A percentile compares a stretch with the other conserved stretches of the same genome.
Conservation (phyloP, 2,888 invertebrate genomes). For the Agapostemon virescens region DNA sequence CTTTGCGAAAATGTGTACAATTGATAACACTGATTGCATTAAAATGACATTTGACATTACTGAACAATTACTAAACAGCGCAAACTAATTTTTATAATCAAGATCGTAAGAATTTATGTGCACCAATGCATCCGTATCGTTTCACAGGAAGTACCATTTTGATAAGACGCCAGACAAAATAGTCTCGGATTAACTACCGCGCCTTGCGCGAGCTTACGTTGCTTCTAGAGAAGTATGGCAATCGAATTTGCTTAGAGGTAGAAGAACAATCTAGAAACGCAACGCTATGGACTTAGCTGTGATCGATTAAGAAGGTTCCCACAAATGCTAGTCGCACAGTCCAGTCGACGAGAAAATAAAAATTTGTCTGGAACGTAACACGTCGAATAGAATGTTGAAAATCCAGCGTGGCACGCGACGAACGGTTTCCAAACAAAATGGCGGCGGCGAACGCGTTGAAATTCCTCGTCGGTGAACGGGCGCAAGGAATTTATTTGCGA, state of each 20-base stretch:
- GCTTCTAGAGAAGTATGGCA: not conserved
- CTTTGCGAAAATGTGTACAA: not conserved
- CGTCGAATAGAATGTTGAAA: conserved; percentile 6
- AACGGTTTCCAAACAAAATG: conserved; percentile 16
- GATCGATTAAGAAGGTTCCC: not conserved
- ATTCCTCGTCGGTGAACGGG: conserved; percentile 23
- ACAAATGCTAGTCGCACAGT: not conserved
- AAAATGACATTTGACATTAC: not conserved
- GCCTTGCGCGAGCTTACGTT: not conserved
- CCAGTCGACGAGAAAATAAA: not conserved
- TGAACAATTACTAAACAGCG: not conserved
- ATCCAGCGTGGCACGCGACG: not conserved
- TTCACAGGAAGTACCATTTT: not conserved
- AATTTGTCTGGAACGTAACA: conserved; percentile 3
- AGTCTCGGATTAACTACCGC: not conserved
- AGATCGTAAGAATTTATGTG: not conserved
- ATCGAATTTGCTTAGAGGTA: not conserved
- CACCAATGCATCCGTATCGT: not conserved
- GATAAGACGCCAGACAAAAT: conserved; percentile 1
- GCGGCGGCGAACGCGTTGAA: conserved; percentile 19
- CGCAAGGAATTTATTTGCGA: conserved; percentile 1
- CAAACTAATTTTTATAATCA: not conserved
- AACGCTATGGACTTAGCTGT: not conserved
- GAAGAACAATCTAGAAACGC: not conserved
- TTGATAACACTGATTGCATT: not conserved